Evolutionary conservation across 2,888 invertebrate species (phyloP), one percentile per base, ranked within the genome.

Genomic region (Phaonia tiefii): DNA sequence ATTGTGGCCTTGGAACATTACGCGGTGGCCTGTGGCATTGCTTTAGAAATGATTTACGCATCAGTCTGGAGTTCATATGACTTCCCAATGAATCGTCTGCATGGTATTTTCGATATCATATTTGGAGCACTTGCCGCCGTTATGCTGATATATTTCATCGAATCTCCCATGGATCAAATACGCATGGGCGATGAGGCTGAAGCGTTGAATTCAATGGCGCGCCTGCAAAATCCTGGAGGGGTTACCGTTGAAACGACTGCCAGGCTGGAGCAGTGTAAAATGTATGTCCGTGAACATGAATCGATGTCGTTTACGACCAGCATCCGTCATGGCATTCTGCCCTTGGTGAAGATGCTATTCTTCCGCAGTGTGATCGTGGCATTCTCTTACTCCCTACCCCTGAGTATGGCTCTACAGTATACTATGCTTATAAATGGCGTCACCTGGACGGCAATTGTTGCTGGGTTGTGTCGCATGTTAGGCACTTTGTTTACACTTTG

Each of bases 111-210:
- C 2, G 84, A 84, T 17, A 73, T 88, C 25, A 58, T 85, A 0
- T 83, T 86, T 11, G 82, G 85, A 1, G n/a, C 84, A 0, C 0
- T 39, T 15, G 60, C 60, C 11, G 17, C 3, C 20, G 51, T 67
- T 1, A 69, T 84, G 3, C 74, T 15, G 8, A 2, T 37, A 1
- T 10, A 17, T 39, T 15, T 15, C 37, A 8, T 37, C 15, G 90
- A 89, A 67, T 89, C 89, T 4, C 88, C 89, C 1, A 79, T 88
- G 22, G 88, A 84, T 65, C 83, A 83, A 37, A 71, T 90, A 13
- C 86, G 86, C 10, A 81, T 76, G 8, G 83, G 83, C 3, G 79
- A 86, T 31, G 88, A 88, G 56, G 67, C 75, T 1, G 83, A 75
- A 51, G 90, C 89, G 0, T 73, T 85, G 0, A n/a, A 73, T 2